Evolutionary conservation across 2,888 invertebrate genomes (phyloP).

Genomic region (Achlya flavicornis): DNA sequence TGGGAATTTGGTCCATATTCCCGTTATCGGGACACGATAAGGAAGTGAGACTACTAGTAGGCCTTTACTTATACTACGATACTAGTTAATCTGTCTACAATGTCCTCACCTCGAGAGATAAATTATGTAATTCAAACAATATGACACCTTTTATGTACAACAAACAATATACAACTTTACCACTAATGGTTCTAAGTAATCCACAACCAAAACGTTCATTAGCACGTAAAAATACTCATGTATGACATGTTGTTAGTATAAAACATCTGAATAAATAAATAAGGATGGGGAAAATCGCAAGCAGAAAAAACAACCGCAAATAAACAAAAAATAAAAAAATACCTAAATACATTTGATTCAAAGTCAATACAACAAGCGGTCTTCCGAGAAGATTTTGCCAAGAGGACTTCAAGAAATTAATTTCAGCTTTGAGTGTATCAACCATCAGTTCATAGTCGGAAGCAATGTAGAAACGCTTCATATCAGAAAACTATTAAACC

Average conservation of each 20-base stretch:
- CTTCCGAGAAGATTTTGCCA: slow-evolving; percentile 99
- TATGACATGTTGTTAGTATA: slow-evolving; percentile 21
- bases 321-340: slow-evolving; percentile 60
- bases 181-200: neutral
- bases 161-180: neutral
- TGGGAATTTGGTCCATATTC: too few species aligned
- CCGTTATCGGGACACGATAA: too few species aligned
- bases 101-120: too few species aligned
- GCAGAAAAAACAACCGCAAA: slow-evolving; percentile 44
- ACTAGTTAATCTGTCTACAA: neutral
- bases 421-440: slow-evolving; percentile 98
- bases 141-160: neutral
- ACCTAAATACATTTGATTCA: slow-evolving; percentile 96
- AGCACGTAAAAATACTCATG: slow-evolving; percentile 16
- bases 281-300: slow-evolving; percentile 45
- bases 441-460: slow-evolving; percentile 99
- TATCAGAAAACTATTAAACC: slow-evolving; percentile 95
- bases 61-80: neutral
- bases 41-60: neutral
- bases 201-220: neutral
- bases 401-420: slow-evolving; percentile 98
- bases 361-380: slow-evolving; percentile 95
- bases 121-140: neutral
- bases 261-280: slow-evolving; percentile 19
- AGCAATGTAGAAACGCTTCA: slow-evolving; percentile 98